These are phyloP conservation scores for Yoshiicerus persimilis DNA, from an alignment of 1,140 invertebrate genomes.

Conservation along the genomic window DNA sequence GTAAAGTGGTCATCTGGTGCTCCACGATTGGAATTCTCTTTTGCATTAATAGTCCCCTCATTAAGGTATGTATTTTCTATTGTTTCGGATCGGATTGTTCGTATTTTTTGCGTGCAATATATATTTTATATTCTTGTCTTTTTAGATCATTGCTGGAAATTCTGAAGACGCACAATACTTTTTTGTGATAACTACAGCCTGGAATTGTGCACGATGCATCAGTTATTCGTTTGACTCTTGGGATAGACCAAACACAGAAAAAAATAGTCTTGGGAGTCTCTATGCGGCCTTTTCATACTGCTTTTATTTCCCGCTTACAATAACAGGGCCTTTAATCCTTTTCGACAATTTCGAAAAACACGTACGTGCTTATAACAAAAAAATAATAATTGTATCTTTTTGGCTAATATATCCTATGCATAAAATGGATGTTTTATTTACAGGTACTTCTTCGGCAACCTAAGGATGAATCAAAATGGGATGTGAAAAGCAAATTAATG, in stretches of 20 bases:
- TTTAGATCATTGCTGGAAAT: background rate
- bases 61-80: slow-evolving; percentile 45
- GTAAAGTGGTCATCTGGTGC: slow-evolving; percentile 53
- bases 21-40: slow-evolving; percentile 53
- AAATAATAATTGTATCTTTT: background rate
- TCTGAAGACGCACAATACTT: slow-evolving; percentile 54
- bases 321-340: slow-evolving; percentile 75
- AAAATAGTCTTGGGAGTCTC: slow-evolving; percentile 49
- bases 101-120: background rate
- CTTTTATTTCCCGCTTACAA: slow-evolving; percentile 77
- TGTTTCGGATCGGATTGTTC: too few species aligned
- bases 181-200: slow-evolving; percentile 57
- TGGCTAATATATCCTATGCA: background rate
- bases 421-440: background rate
- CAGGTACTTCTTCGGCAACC: background rate
- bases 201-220: slow-evolving; percentile 61
- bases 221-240: slow-evolving; percentile 60
- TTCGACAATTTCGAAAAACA: slow-evolving; percentile 67
- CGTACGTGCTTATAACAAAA: too few species aligned
- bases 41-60: slow-evolving; percentile 53
- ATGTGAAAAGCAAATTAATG: background rate
- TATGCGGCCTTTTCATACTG: slow-evolving; percentile 66
- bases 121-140: slow-evolving; percentile 34
- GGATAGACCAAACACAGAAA: slow-evolving; percentile 47
- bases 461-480: background rate